These are phyloP conservation scores for Cuculus canorus DNA, from an alignment of 2,797 vertebrate species.

Conservation along the genomic window DNA sequence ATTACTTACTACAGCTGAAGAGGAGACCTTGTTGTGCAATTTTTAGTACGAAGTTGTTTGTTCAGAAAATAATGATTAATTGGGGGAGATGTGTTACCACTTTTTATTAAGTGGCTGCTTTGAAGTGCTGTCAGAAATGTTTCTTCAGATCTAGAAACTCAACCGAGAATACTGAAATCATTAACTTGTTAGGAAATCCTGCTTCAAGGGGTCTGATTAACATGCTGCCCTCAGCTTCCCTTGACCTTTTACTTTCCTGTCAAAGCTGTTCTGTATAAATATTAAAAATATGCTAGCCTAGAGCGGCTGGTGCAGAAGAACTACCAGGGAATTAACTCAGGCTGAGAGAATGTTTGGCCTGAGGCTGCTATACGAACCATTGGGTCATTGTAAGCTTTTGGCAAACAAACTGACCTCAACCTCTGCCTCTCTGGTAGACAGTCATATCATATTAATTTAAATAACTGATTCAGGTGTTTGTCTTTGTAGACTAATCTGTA, in stretches of 20 bases:
- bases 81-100: too few species aligned
- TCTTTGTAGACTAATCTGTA: neutral
- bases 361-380: neutral
- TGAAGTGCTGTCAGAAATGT: neutral
- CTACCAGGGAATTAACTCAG: neutral
- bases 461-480: neutral
- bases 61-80: neutral
- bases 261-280: neutral
- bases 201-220: neutral
- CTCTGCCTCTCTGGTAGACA: neutral
- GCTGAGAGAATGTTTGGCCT: neutral
- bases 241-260: neutral
- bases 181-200: neutral
- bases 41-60: neutral
- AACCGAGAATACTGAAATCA: neutral
- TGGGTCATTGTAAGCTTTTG: neutral
- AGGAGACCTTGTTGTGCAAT: neutral
- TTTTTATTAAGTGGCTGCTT: neutral
- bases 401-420: slow-evolving; percentile 13
- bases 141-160: neutral
- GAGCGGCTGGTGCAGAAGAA: neutral
- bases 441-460: neutral
- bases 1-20: neutral
- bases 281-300: neutral
- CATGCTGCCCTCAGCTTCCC: neutral